These are phyloP conservation scores for Hirtodrosophila duncani DNA, from an alignment of 2,888 invertebrate species.

Conservation along the genomic window DNA sequence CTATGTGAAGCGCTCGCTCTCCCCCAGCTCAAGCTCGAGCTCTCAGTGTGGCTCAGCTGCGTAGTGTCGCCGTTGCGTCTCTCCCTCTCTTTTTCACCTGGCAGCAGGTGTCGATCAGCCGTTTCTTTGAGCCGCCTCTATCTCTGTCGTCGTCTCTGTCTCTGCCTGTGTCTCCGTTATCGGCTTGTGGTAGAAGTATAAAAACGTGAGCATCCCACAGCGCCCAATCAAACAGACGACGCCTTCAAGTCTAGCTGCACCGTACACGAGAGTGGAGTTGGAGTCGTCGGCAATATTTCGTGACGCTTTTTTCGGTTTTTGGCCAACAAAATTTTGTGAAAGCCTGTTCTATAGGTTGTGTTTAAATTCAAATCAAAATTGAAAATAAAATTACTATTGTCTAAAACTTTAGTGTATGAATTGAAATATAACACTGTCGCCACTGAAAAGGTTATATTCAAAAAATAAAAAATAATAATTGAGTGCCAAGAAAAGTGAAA, in stretches of 20 bases:
- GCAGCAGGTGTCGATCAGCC: constrained; percentile 46
- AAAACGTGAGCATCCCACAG: constrained; percentile 74
- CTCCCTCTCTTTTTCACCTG: no score
- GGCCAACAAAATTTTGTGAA: constrained; percentile 30
- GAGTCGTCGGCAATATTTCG: constrained; percentile 65
- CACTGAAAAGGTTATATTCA: constrained; percentile 59
- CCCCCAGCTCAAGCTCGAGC: no score
- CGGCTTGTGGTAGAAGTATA: constrained; percentile 60
- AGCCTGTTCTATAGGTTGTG: constrained; percentile 38
- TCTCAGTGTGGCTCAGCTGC: no score
- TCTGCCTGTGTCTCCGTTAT: constrained; percentile 9
- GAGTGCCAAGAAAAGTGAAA: constrained; percentile 31
- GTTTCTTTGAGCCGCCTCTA: constrained; percentile 55
- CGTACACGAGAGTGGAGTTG: constrained; percentile 76
- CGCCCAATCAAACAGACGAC: constrained; percentile 78
- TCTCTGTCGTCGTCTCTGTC: constrained; percentile 9
- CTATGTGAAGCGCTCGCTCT: no score
- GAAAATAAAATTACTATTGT: constrained; percentile 16
- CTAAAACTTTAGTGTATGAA: constrained; percentile 38
- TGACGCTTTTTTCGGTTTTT: constrained; percentile 54
- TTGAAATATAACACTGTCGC: constrained; percentile 56
- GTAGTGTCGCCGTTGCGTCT: no score
- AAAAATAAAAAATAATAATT: constrained; percentile 7
- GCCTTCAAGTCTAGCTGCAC: constrained; percentile 79
- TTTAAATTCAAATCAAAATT: constrained; percentile 29